phyloP scores from a whole-genome alignment of 2,113 vertebrate genomes.

The Macaca fascicularis region DNA sequence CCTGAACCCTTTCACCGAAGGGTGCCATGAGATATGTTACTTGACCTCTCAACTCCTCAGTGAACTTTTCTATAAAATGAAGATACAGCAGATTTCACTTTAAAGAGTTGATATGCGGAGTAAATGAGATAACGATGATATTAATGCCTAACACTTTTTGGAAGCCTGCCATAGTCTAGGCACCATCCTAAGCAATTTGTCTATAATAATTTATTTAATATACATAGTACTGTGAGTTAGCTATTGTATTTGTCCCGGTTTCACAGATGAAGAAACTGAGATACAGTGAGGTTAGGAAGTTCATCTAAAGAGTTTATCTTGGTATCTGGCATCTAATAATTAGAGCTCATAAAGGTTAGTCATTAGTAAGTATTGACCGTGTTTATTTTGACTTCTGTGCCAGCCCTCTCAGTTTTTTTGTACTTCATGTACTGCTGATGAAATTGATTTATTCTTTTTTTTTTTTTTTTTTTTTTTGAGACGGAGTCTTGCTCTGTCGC shows the following conservation, averaged over 20 bases:
- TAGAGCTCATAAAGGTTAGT: background rate
- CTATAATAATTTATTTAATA: background rate
- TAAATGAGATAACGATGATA: background rate
- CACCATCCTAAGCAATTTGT: background rate
- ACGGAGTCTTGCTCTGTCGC: no score
- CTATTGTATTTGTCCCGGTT: background rate
- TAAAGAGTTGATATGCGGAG: background rate
- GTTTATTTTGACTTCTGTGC: background rate
- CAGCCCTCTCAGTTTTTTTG: background rate
- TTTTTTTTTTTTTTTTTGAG: no score
- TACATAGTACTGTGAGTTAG: background rate
- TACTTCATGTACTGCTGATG: background rate
- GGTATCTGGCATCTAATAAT: background rate
- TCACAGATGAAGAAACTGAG: background rate
- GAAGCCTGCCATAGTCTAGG: background rate
- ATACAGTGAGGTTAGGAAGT: background rate
- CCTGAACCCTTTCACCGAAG: background rate
- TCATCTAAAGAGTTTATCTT: background rate
- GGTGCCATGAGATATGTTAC: fast-evolving
- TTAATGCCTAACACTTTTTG: background rate
- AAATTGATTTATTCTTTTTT: background rate
- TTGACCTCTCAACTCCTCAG: no score
- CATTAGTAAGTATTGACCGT: background rate
- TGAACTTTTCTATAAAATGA: background rate
- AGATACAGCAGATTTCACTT: fast-evolving